Conservation (phyloP, 2,113 vertebrate species). For the Phodopus roborovskii region DNA sequence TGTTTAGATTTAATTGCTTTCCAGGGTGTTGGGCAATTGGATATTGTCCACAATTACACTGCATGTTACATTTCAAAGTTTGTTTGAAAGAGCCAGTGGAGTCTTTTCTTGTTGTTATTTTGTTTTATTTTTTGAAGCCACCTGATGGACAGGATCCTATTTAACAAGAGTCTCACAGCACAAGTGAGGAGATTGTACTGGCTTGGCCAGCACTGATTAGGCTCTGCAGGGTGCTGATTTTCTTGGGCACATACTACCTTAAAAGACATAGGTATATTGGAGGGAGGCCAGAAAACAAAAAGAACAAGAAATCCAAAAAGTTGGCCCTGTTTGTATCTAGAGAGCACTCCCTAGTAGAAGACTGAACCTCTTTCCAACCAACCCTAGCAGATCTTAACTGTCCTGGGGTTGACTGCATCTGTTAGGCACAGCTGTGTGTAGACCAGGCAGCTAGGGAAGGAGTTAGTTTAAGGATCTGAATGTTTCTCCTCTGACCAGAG, state of each 20-base stretch:
- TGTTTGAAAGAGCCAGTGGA: conserved; percentile 43
- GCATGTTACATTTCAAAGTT: conserved; percentile 14
- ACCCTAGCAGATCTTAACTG: rapidly evolving
- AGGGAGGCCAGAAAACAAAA: conserved; percentile 44
- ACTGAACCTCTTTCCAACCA: background rate
- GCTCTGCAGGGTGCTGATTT: background rate
- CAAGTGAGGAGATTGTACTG: background rate
- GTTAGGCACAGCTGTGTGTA: too few relatives aligned
- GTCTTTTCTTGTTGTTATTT: background rate
- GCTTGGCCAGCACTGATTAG: conserved; percentile 2
- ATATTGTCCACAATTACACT: conserved; percentile 19
- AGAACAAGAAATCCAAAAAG: background rate
- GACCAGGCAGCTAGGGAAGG: background rate
- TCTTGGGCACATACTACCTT: background rate
- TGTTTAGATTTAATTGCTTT: conserved; percentile 75
- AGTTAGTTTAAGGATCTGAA: background rate
- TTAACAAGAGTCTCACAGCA: background rate
- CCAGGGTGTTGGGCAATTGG: conserved; percentile 60
- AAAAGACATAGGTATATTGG: background rate
- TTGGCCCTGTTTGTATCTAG: background rate
- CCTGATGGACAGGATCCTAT: background rate
- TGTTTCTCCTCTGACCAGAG: background rate
- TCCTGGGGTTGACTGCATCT: background rate
- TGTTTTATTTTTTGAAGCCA: background rate
- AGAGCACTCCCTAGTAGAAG: background rate